Base-by-base conservation (phyloP, 2,797 vertebrate species). In the Karalla daura region DNA sequence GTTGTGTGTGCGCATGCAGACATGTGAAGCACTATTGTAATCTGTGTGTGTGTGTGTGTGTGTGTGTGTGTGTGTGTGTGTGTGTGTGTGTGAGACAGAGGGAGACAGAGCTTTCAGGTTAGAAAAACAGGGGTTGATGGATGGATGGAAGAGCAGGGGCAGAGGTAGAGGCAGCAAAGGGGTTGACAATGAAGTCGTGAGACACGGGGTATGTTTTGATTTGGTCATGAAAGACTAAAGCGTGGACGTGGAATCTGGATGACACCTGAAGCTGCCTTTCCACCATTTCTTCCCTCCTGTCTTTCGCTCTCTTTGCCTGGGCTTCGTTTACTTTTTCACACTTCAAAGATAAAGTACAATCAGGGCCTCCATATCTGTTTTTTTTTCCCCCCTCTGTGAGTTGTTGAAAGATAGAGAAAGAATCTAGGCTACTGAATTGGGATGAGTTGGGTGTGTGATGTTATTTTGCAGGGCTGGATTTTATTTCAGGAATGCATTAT, bases 181-280 rank as follows among this genome's bases (percentile, higher is more conserved):
- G 41, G 61, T 64, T 80, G 75, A 85, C 81, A 75, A 63, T 74
- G 67, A 86, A 63, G 79, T 74, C 7, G 33, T 72, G 74, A 82
- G 44, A 78, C 66, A 66, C 36, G 44, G 74, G 70, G 28, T 74
- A 71, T 91, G 86, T 90, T 92, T 89, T 89, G 88, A 89, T 86
- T 87, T 60, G 75, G 80, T 86, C 70, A 53, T 89, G 86, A 84
- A 86, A 85, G 70, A 70, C 83, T 76, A 65, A 70, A 82, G 80
- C 68, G 70, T 52, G 65, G 72, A 54, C 53, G 49, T 73, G 81
- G 83, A 87, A 80, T 80, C 64, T 80, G 63, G 73, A 61, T 88
- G 79, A 79, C 83, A 87, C 86, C 81, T 87, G 80, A 83, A 76
- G 66, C 80, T 65, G 61, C 66, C 68, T 68, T 69, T 65, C 47